Base-by-base conservation (phyloP, 2,113 vertebrate species). In the Patagioenas fasciata region DNA sequence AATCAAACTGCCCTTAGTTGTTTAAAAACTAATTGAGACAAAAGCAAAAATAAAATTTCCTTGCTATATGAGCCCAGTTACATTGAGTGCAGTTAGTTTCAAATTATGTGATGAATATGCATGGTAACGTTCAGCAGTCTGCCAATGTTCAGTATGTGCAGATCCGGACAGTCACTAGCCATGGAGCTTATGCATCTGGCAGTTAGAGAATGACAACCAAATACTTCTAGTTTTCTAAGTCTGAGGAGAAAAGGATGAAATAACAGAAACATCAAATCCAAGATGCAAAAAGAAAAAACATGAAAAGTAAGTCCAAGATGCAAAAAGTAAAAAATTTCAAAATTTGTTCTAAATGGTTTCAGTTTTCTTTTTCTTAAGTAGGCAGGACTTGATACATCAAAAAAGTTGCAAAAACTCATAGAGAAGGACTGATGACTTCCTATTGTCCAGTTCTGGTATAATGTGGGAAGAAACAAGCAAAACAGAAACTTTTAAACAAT, bases 11-110 rank as follows among this genome's bases (percentile, higher is more conserved):
- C 7, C 57, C 5, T 17, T 34, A 40, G 10, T 26, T 19, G 21
- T 71, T 88, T 74, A 56, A 62, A 57, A 71, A 72, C 6, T 34
- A 61, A 48, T 34, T 60, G 36, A 57, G 23, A 34, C 38, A 83
- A 53, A 28, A 74, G 42, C 15, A 72, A 66, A 44, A 66, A 38
- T 48, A 77, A 88, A 66, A 71, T 16, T 80, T n/a, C 83, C 96
- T 96, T 90, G 98, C 94, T 71, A 84, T 85, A 92, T 94, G 6
- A 98, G 93, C 47, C 95, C 97, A 40, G 96, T 96, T 80, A 98
- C 31, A 72, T 92, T 97, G 25, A 98, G 85, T 25, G 94, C 85
- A 80, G 62, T 85, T 65, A 97, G 62, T 61, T 87, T 95, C 38
- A 95, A 91, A 84, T 96, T 95, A 56, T 88, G 61, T 34, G 69